These are phyloP conservation scores for Ivindomyrus marchei DNA, from an alignment of 2,113 vertebrate species.

Conservation along the genomic window DNA sequence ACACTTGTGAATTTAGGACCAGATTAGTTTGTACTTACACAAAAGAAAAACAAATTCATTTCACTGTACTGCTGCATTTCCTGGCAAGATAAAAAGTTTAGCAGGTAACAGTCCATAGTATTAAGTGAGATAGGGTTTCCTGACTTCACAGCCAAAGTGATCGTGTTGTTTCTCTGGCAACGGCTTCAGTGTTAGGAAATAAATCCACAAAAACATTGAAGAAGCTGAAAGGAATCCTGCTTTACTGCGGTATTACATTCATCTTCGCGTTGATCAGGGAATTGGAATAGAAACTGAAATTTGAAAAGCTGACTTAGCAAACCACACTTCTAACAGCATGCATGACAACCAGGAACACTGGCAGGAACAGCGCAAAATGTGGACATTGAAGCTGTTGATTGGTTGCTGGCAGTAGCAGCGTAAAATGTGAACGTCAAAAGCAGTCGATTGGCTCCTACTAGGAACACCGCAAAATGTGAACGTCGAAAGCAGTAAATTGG, in stretches of 20 bases:
- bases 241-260: not conserved
- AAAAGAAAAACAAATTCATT: not conserved
- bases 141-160: not conserved
- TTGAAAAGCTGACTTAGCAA: not conserved
- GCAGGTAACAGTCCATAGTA: not conserved
- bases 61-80: not conserved
- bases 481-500: not conserved
- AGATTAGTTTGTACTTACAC: not conserved
- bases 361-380: not conserved
- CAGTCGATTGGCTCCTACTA: not conserved
- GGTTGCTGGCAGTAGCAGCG: not conserved
- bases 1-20: not conserved
- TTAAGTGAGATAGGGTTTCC: not conserved
- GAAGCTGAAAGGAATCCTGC: not conserved
- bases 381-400: not conserved
- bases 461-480: not conserved
- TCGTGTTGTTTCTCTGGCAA: not conserved
- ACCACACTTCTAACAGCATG: not conserved
- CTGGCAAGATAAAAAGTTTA: not conserved
- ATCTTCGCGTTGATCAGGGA: not conserved
- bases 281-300: not conserved
- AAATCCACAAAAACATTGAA: not conserved
- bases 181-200: not conserved
- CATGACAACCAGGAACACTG: not conserved
- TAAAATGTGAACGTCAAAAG: not conserved